Conservation (phyloP, 2,888 invertebrate species). For the Hirtodrosophila trivittata region DNA sequence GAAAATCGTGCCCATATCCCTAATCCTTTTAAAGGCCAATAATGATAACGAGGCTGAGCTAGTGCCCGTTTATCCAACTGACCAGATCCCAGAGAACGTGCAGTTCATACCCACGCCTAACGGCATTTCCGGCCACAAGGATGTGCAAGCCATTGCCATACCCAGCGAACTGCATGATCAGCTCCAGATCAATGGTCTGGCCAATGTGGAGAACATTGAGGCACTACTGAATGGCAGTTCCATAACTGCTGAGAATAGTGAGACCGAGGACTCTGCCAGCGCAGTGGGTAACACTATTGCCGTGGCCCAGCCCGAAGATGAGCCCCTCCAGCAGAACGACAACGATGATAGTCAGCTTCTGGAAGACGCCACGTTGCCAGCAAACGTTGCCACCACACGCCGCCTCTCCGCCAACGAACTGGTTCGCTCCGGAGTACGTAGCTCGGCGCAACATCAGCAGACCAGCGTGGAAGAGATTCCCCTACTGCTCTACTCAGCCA, state of each 20-base stretch:
- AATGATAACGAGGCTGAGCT: constrained; percentile 80
- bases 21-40: constrained; percentile 76
- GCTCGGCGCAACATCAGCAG: constrained; percentile 55
- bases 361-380: constrained; percentile 42
- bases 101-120: constrained; percentile 81
- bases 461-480: constrained; percentile 78
- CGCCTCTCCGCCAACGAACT: constrained; percentile 65
- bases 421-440: constrained; percentile 57
- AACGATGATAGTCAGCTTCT: constrained; percentile 76
- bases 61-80: constrained; percentile 81
- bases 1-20: constrained; percentile 79
- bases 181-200: constrained; percentile 71
- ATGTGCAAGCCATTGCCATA: constrained; percentile 81
- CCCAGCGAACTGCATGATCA: constrained; percentile 80
- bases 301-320: constrained; percentile 73
- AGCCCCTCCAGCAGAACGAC: constrained; percentile 67
- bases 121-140: constrained; percentile 79
- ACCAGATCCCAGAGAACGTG: constrained; percentile 76
- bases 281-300: constrained; percentile 59
- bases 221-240: constrained; percentile 68
- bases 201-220: constrained; percentile 76
- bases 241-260: constrained; percentile 38
- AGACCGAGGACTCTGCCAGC: constrained; percentile 27
- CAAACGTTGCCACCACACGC: constrained; percentile 47
- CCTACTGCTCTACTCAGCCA: constrained; percentile 76